Base-by-base conservation (phyloP, 2,888 invertebrate species). In the Ormyrus labotus region DNA sequence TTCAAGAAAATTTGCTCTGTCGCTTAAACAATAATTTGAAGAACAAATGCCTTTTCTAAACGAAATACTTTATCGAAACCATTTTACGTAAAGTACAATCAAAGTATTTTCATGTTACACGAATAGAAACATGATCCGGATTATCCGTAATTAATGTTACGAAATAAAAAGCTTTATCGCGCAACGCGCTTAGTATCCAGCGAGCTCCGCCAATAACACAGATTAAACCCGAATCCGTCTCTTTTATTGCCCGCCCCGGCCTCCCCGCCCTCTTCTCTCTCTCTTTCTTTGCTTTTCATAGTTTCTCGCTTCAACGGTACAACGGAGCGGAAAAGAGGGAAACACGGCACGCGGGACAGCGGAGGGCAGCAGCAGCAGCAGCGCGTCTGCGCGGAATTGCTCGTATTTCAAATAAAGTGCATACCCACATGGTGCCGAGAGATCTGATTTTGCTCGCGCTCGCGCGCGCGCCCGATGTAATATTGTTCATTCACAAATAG, bases 351-450 rank as follows among this genome's bases (percentile, higher is more conserved):
- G 11, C 13, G 6, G 11, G 9, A 13, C 13, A 58, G 13, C 7
- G 50, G 10, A 1, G 6, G 9, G 11, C 13, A 13, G 13, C 13
- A 0, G 19, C 19, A 19, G 19, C 19, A 19, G 19, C 19, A n/a
- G 58, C 74, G 45, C 55, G 74, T 67, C 73, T 61, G 68, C 50
- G 6, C 48, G 68, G 47, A 77, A 77, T 77, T 63, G 77, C 9
- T 64, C 70, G 77, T 70, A 77, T 77, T 63, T 77, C 64, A 77
- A 64, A 70, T 53, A 64, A 77, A 77, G 70, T 77, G 77, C 69
- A 63, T 53, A 60, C n/a, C 70, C 77, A 77, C 70, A 70, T 70
- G 70, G 55, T 64, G 57, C 50, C 64, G 64, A 65, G 65, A 13
- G 48, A 67, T 75, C 74, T 55, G 77, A 64, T 77, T 64, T 53